Evolutionary conservation across 1,140 invertebrate genomes (phyloP).

Genomic region (Drosophila paulistorum): DNA sequence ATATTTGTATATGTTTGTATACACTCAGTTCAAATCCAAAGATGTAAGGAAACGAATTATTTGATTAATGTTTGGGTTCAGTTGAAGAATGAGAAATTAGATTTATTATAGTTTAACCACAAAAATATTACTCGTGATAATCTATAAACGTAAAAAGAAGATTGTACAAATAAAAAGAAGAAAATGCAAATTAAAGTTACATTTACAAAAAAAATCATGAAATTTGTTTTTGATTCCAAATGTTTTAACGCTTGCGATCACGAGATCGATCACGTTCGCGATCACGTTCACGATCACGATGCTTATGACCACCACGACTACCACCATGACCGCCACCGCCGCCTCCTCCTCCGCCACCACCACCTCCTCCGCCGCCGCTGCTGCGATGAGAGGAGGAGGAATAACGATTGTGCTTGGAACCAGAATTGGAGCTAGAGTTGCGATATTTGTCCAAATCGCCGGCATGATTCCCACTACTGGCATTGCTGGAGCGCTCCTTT

Average conservation of each 20-base stretch:
- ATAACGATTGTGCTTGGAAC: conserved; percentile 66
- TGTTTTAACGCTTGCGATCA: conserved; percentile 73
- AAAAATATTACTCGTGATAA: conserved; percentile 10
- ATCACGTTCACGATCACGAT: conserved; percentile 65
- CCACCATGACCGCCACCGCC: conserved; percentile 20
- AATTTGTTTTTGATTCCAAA: background rate
- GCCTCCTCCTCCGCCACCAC: conserved; percentile 28
- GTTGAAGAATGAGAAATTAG: conserved; percentile 7
- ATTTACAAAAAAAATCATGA: background rate
- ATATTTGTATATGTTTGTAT: background rate
- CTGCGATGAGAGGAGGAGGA: conserved; percentile 52
- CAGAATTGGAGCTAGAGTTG: conserved; percentile 59
- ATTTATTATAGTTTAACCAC: conserved; percentile 13
- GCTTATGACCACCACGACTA: conserved; percentile 65
- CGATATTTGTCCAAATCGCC: conserved; percentile 69
- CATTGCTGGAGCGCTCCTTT: conserved; percentile 63
- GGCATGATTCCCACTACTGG: conserved; percentile 56
- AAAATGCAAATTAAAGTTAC: conserved; percentile 12
- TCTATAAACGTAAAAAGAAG: conserved; percentile 9
- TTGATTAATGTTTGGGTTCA: background rate
- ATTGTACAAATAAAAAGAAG: background rate
- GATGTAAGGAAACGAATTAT: background rate
- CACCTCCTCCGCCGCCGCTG: conserved; percentile 40
- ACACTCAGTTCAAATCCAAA: background rate
- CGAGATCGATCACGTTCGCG: conserved; percentile 73